phyloP scores from a whole-genome alignment of 2,797 vertebrate genomes.

The Melanotaenia boesemani region DNA sequence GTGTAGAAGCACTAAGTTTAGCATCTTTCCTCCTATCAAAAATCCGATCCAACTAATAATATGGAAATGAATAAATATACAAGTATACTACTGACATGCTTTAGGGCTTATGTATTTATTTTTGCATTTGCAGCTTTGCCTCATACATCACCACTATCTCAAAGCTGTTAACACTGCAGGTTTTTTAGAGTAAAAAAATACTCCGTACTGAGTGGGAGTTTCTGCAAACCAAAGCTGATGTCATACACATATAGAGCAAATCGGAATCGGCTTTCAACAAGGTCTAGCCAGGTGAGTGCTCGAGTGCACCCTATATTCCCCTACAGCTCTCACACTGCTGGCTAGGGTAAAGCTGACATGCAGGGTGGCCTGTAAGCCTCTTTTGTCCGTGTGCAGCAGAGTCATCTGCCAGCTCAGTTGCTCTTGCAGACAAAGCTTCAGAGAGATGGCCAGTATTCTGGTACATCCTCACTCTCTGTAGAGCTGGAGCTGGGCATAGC shows the following conservation, averaged over 20 bases:
- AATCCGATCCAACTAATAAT: constrained; percentile 69
- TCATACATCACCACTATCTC: constrained; percentile 63
- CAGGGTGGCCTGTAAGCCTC: constrained; percentile 75
- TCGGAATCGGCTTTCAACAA: constrained; percentile 62
- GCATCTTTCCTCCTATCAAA: constrained; percentile 52
- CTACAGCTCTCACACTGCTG: constrained; percentile 54
- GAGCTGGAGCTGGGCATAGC: constrained; percentile 60
- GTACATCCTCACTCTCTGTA: constrained; percentile 61
- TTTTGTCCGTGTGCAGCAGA: constrained; percentile 78
- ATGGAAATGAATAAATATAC: constrained; percentile 68
- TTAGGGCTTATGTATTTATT: constrained; percentile 78
- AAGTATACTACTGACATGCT: constrained; percentile 66
- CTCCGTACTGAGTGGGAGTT: constrained; percentile 33
- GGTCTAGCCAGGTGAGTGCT: constrained; percentile 65
- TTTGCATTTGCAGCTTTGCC: constrained; percentile 76
- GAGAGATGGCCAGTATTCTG: constrained; percentile 66
- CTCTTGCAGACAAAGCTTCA: constrained; percentile 78
- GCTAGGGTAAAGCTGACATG: constrained; percentile 68
- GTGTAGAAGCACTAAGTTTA: constrained; percentile 63
- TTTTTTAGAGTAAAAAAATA: constrained; percentile 57
- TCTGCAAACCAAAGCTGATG: constrained; percentile 55
- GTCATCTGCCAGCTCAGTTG: constrained; percentile 79
- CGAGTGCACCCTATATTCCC: constrained; percentile 55
- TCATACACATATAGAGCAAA: constrained; percentile 53
- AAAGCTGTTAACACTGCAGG: constrained; percentile 79